Conservation (phyloP, 2,888 invertebrate genomes). For the Dasypogon diadema region DNA sequence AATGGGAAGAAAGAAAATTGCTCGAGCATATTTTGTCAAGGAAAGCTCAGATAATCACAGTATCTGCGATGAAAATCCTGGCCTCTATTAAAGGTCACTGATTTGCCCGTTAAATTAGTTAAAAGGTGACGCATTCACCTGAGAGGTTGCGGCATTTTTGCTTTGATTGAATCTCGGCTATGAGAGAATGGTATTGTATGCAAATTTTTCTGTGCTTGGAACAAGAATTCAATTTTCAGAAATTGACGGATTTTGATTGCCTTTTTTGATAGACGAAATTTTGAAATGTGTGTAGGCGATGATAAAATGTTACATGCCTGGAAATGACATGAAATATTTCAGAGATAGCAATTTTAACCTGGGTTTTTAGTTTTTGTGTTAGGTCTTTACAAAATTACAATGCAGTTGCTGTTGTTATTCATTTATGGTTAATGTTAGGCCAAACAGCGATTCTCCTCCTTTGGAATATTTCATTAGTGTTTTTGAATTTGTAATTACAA, state of each 20-base stretch:
- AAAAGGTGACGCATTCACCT: slow-evolving; percentile 10
- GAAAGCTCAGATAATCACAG: not conserved
- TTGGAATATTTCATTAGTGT: too few species aligned
- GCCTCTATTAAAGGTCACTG: not conserved
- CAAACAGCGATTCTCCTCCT: too few species aligned
- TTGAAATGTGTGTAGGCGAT: too few species aligned
- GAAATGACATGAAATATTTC: too few species aligned
- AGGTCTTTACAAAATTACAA: too few species aligned
- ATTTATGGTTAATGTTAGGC: too few species aligned
- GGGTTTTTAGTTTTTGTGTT: too few species aligned
- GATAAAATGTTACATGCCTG: too few species aligned
- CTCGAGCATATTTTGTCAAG: slow-evolving; percentile 23
- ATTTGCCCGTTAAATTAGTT: slow-evolving; percentile 4
- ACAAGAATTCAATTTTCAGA: not conserved
- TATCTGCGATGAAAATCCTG: not conserved
- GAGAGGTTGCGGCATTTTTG: slow-evolving; percentile 16
- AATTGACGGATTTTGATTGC: not conserved
- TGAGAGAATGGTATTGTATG: slow-evolving; percentile 14
- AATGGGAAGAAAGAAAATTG: not conserved
- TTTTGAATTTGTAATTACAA: too few species aligned
- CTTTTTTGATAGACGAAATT: too few species aligned
- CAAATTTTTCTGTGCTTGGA: not conserved
- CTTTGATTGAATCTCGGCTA: slow-evolving; percentile 10
- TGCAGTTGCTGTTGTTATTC: too few species aligned
- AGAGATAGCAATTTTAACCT: too few species aligned